phyloP scores from a whole-genome alignment of 2,113 vertebrate genomes.

The Salvelinus alpinus region DNA sequence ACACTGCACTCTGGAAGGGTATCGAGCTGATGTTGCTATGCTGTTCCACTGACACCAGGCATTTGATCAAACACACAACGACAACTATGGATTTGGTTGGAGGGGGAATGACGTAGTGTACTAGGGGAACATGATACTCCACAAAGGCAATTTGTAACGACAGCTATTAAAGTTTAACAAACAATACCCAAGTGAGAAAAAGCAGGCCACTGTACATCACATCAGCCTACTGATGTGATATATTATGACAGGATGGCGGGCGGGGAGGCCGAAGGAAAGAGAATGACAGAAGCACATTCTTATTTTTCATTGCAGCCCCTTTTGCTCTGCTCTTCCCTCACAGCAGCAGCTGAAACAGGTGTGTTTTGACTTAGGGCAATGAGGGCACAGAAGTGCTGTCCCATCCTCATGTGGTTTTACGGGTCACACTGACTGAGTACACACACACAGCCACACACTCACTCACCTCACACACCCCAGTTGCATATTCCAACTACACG shows the following conservation, averaged over 20 bases:
- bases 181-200: constrained; percentile 56
- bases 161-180: constrained; percentile 69
- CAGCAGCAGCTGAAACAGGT: constrained; percentile 69
- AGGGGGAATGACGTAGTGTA: constrained; percentile 26
- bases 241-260: constrained; percentile 50
- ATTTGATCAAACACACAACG: constrained; percentile 25
- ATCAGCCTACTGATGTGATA: constrained; percentile 50
- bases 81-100: constrained; percentile 6
- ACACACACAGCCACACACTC: constrained; percentile 18
- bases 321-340: constrained; percentile 34
- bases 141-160: constrained; percentile 60
- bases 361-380: constrained; percentile 41
- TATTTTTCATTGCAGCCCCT: constrained; percentile 14
- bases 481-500: too few species aligned
- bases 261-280: background rate
- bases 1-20: constrained; percentile 50
- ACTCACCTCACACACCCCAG: too few species aligned
- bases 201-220: constrained; percentile 20
- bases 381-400: constrained; percentile 43
- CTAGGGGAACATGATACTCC: constrained; percentile 46
- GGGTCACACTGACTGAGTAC: constrained; percentile 55
- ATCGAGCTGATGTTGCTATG: background rate
- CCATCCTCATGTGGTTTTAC: constrained; percentile 54
- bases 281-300: constrained; percentile 33
- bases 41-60: constrained; percentile 57